Base-by-base conservation (phyloP, 2,797 vertebrate genomes). In the Saguinus oedipus region DNA sequence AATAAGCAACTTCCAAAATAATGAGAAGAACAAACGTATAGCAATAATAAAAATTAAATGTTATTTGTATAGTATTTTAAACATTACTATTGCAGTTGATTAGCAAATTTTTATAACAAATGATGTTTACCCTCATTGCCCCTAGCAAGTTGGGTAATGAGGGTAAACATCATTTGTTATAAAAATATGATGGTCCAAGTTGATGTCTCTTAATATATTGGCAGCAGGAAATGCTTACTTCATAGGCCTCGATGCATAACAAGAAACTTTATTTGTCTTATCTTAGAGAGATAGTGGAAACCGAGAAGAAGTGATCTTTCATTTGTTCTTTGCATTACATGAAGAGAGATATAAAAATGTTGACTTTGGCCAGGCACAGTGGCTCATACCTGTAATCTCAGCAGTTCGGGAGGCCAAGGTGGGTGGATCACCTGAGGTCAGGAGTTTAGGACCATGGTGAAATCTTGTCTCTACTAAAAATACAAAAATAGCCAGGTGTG, bases 1-100 rank as follows among this genome's bases (percentile, higher is more conserved):
- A 94, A 44, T 61, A 89, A 96, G 50, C 59, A 85, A 7, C n/a
- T 92, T 92, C 19, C 22, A 48, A 95, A 94, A 90, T 14, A 59
- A 7, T 39, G 10, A 88, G 79, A 90, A 48, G 59, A 68, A 20
- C 17, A 92, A 76, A 83, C 39, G 17, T 20, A 90, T 2, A 88
- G 39, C 64, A 89, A 74, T 70, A 76, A 84, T n/a, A 59, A 83
- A 64, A 96, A 57, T 78, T 20, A 94, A 75, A 24, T 68, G 76
- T 7, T 79, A 33, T 90, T 94, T 84, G 20, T 68, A 50, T 59
- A 80, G 24, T 88, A 88, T 20, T 88, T 72, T 68, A 68, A 19
- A 17, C 33, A 68, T 68, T 68, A 68, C 61, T 68, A n/a, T 68
- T 93, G 19, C 7, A 44, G 64, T 82, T 59, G 68, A 90, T 96